These are phyloP conservation scores for Nipponia nippon DNA, from an alignment of 2,113 vertebrate species.

Conservation along the genomic window DNA sequence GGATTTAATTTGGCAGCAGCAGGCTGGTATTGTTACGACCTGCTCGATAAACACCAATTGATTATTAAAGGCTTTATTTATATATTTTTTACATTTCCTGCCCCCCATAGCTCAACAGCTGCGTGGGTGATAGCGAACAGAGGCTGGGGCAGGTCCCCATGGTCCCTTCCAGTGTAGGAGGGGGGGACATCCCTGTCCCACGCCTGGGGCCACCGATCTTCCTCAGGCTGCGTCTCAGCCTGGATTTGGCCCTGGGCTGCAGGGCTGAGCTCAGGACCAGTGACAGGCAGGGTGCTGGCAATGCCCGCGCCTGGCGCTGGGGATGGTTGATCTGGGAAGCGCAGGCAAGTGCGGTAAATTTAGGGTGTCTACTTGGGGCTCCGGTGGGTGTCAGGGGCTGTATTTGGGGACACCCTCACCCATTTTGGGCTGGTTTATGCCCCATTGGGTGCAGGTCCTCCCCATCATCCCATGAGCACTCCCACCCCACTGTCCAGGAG, in stretches of 20 bases:
- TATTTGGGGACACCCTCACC: background rate
- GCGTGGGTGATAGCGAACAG: accelerated
- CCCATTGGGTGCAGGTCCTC: background rate
- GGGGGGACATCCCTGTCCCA: background rate
- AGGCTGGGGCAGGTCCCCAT: background rate
- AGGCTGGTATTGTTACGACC: background rate
- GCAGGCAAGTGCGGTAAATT: background rate
- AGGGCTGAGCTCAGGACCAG: background rate
- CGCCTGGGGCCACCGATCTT: background rate
- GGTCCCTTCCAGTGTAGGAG: accelerated
- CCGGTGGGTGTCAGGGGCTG: background rate
- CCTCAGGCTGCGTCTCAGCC: background rate
- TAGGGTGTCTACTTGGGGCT: background rate
- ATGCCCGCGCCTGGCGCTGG: accelerated
- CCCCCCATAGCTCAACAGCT: background rate
- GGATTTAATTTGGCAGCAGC: background rate
- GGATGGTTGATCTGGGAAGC: accelerated
- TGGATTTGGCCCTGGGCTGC: background rate
- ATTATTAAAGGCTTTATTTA: background rate
- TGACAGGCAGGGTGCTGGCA: background rate
- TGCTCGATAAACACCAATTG: background rate
- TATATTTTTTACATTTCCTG: accelerated
- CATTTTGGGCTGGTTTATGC: accelerated
- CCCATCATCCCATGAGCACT: background rate
- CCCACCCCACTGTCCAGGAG: no score